Conservation (phyloP, 2,797 vertebrate species). For the Pangasius djambal region DNA sequence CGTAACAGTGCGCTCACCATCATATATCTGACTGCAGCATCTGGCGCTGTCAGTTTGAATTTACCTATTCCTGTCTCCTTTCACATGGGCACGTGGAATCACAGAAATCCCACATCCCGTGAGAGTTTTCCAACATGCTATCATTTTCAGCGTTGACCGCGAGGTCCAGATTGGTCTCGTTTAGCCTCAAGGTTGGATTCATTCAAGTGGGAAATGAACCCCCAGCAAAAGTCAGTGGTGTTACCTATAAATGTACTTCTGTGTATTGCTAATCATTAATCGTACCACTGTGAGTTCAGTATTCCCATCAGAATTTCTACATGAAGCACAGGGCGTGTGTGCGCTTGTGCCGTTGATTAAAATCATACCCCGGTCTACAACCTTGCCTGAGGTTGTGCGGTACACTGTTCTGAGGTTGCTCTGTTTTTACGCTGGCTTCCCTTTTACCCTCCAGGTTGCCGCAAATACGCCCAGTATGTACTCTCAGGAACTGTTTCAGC, state of each 20-base stretch:
- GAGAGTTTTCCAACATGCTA: not conserved
- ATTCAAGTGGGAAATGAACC: not conserved
- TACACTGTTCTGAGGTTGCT: not conserved
- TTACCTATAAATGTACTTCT: not conserved
- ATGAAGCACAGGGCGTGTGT: not conserved
- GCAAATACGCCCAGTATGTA: slow-evolving; percentile 99
- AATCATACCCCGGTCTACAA: not conserved
- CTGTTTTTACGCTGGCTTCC: slow-evolving; percentile 32
- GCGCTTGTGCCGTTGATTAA: not conserved
- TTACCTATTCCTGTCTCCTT: not conserved
- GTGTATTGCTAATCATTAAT: slow-evolving; percentile 12
- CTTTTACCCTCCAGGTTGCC: slow-evolving; percentile 81
- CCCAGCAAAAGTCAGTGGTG: not conserved
- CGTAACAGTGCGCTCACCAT: not conserved
- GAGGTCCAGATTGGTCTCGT: not conserved
- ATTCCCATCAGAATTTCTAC: not conserved
- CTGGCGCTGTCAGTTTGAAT: not conserved
- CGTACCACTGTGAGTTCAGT: not conserved
- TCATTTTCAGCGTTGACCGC: not conserved
- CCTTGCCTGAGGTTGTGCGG: not conserved
- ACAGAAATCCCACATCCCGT: not conserved
- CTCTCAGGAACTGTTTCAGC: slow-evolving; percentile 99
- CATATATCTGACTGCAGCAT: not conserved
- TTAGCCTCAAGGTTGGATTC: not conserved
- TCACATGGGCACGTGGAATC: not conserved